Conservation (phyloP, 2,888 invertebrate species). For the Scelioninae gen. 1 region DNA sequence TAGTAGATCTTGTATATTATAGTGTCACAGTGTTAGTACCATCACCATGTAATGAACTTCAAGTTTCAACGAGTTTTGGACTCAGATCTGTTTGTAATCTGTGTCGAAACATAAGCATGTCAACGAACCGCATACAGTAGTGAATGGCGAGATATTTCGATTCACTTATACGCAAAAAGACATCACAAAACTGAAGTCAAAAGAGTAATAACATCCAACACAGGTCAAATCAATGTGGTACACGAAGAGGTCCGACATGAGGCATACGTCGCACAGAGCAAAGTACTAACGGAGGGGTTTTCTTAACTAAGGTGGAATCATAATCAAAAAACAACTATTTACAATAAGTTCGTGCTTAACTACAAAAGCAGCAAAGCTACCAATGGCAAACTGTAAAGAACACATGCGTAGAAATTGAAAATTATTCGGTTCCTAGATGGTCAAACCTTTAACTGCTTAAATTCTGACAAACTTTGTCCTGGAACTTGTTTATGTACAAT, state of each 20-base stretch:
- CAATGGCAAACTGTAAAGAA: constrained; percentile 82
- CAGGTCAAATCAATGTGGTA: constrained; percentile 71
- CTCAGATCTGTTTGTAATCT: not conserved
- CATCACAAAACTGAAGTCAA: constrained; percentile 71
- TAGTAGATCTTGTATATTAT: constrained; percentile 82
- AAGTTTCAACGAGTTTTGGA: constrained; percentile 69
- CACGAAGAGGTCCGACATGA: constrained; percentile 82
- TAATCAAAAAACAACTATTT: constrained; percentile 66
- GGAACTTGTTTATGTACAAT: no score
- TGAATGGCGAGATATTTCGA: not conserved
- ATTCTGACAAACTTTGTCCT: no score
- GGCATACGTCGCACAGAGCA: constrained; percentile 84
- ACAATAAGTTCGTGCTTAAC: constrained; percentile 84
- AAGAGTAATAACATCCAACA: constrained; percentile 67
- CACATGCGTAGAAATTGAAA: constrained; percentile 83
- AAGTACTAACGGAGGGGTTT: constrained; percentile 80
- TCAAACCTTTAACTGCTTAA: not conserved
- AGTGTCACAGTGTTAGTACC: constrained; percentile 82
- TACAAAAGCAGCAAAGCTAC: constrained; percentile 84
- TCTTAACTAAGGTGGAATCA: constrained; percentile 79
- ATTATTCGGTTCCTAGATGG: constrained; percentile 65
- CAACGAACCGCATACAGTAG: constrained; percentile 49
- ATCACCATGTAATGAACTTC: constrained; percentile 78
- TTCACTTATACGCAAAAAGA: constrained; percentile 17
- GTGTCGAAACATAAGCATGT: constrained; percentile 34